These are phyloP conservation scores for Heliothis virescens DNA, from an alignment of 1,140 invertebrate genomes.

Conservation along the genomic window DNA sequence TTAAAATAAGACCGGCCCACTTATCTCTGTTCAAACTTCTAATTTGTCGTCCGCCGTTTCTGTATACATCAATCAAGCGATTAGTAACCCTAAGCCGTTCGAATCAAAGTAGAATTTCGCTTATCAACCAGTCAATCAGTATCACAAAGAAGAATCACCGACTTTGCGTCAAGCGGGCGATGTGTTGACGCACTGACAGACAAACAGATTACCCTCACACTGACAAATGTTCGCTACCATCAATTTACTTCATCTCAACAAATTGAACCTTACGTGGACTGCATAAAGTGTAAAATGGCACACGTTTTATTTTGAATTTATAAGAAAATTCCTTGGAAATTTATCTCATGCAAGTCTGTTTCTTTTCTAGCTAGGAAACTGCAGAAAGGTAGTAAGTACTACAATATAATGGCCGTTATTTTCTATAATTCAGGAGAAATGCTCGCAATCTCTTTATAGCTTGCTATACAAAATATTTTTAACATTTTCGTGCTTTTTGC, in stretches of 20 bases:
- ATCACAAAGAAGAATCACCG: constrained; percentile 65
- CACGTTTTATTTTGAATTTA: constrained; percentile 1
- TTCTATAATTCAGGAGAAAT: constrained; percentile 36
- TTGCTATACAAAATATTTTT: constrained; percentile 3
- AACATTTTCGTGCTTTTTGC: neutral
- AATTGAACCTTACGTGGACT: constrained; percentile 43
- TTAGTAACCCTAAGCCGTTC: constrained; percentile 52
- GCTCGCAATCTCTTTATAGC: neutral
- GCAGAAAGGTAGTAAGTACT: constrained; percentile 19
- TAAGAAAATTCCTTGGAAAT: constrained; percentile 33
- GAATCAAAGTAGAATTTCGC: constrained; percentile 59
- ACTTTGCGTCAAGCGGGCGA: constrained; percentile 60
- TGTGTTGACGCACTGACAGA: constrained; percentile 65
- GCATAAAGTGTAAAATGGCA: constrained; percentile 36
- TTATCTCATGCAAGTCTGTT: constrained; percentile 42
- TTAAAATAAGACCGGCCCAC: constrained; percentile 41
- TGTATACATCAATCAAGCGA: constrained; percentile 59
- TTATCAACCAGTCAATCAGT: constrained; percentile 67
- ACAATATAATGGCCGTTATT: constrained; percentile 34
- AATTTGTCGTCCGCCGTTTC: constrained; percentile 46
- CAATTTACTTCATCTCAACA: constrained; percentile 36
- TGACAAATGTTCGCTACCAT: constrained; percentile 61
- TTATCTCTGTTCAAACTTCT: constrained; percentile 49
- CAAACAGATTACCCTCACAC: constrained; percentile 62
- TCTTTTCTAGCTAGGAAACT: constrained; percentile 32